Evolutionary conservation across 2,113 vertebrate species (phyloP).

Genomic region (Telmatochromis sp.): DNA sequence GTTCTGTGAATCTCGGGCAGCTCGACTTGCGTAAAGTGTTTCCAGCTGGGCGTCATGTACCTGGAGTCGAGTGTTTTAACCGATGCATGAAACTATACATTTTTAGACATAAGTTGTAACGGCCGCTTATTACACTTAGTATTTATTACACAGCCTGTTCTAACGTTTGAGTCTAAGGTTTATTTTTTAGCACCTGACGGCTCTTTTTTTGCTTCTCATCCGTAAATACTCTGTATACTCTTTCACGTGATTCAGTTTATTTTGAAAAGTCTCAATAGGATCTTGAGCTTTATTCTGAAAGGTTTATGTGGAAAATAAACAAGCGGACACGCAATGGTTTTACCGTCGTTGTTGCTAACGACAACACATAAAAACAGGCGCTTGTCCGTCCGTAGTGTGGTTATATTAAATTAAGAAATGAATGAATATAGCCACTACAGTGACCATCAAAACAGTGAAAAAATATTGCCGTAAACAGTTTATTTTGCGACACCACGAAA

Average conservation of each 20-base stretch:
- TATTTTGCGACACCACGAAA: background rate
- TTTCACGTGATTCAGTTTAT: background rate
- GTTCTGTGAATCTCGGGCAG: background rate
- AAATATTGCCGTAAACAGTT: background rate
- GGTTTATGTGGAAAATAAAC: background rate
- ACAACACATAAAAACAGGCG: background rate
- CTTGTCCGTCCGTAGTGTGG: background rate
- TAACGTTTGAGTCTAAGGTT: background rate
- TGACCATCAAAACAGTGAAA: background rate
- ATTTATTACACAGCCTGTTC: background rate
- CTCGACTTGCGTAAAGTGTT: background rate
- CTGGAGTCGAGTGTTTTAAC: background rate
- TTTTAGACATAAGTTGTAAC: background rate
- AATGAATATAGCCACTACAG: background rate
- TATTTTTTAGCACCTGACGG: background rate
- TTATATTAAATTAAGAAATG: background rate
- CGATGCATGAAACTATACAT: background rate
- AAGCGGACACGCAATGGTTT: background rate
- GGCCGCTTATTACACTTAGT: background rate
- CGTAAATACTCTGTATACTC: background rate
- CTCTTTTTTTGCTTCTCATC: background rate
- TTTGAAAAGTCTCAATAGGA: background rate
- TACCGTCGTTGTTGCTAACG: background rate
- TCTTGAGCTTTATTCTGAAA: background rate
- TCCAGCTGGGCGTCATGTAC: rapidly evolving